Conservation (phyloP, 2,113 vertebrate species). For the Hemiscyllium ocellatum region DNA sequence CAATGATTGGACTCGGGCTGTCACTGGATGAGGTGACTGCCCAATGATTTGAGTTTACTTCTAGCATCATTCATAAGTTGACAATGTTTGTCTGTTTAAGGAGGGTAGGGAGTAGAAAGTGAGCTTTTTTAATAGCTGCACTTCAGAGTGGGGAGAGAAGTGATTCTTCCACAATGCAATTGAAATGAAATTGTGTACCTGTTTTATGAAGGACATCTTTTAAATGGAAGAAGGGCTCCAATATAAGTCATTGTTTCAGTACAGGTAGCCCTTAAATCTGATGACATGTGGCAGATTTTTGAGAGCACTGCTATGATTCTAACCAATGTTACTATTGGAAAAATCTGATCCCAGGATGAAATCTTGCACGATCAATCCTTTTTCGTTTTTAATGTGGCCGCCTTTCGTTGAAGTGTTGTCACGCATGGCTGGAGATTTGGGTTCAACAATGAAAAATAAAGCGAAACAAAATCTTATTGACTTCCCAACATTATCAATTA, state of each 20-base stretch:
- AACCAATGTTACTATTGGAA: too few species aligned
- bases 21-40: neutral
- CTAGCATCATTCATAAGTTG: neutral
- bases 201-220: neutral
- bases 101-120: neutral
- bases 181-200: neutral
- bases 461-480: too few species aligned
- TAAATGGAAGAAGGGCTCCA: neutral
- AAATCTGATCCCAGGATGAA: too few species aligned
- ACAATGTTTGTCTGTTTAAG: neutral
- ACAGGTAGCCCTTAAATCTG: too few species aligned
- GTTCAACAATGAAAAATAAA: too few species aligned
- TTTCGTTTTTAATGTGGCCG: neutral
- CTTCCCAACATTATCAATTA: too few species aligned
- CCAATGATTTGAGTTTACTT: neutral
- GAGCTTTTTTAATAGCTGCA: neutral
- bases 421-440: too few species aligned
- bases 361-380: neutral
- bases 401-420: too few species aligned
- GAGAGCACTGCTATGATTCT: too few species aligned
- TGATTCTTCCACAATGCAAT: neutral
- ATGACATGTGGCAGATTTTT: too few species aligned
- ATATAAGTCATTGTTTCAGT: neutral
- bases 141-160: neutral
- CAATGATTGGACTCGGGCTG: neutral